Evolutionary conservation across 2,113 vertebrate species (phyloP), one percentile per base, ranked within the genome.

Genomic region (Ursus arctos): DNA sequence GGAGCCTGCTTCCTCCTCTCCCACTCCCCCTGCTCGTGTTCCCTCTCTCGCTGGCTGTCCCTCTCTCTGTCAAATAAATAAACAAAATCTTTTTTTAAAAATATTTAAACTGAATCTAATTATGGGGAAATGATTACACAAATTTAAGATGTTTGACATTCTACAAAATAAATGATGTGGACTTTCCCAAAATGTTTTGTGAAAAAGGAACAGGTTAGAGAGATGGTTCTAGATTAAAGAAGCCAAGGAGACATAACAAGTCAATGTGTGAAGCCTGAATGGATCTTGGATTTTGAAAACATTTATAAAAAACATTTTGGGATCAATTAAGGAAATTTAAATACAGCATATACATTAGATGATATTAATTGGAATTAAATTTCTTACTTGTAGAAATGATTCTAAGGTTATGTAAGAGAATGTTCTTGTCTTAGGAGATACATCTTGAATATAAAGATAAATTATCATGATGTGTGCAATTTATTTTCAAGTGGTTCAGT

Each of bases 401-500:
- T 74, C 49, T 65, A 6, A 77, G 2, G 5, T 74, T 93, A 57
- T 33, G 2, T 7, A 33, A 51, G 22, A 89, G 49, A 74, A 57
- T 15, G 18, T 33, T 15, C 57, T 76, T 67, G 21, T 85, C 53
- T 84, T 61, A 72, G 14, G 36, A 95, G 26, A n/a, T 11, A 22
- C 2, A 86, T 63, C 80, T 89, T 79, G 22, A 88, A 67, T 40
- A 79, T 88, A 91, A 49, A 47, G 67, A 90, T n/a, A 63, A 88
- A 49, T 31, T 76, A 7, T 81, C 40, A 63, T 31, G 47, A 77
- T 77, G 24, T 53, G 22, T 92, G 33, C 31, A 84, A 65, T 80
- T 90, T 88, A 88, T 91, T 91, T 88, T 89, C 80, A 94, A 80
- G 76, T 89, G 36, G 16, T 69, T 94, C 18, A 33, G 33, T 61